These are phyloP conservation scores for Phaenicophaeus curvirostris DNA, from an alignment of 2,797 vertebrate genomes.

Conservation along the genomic window DNA sequence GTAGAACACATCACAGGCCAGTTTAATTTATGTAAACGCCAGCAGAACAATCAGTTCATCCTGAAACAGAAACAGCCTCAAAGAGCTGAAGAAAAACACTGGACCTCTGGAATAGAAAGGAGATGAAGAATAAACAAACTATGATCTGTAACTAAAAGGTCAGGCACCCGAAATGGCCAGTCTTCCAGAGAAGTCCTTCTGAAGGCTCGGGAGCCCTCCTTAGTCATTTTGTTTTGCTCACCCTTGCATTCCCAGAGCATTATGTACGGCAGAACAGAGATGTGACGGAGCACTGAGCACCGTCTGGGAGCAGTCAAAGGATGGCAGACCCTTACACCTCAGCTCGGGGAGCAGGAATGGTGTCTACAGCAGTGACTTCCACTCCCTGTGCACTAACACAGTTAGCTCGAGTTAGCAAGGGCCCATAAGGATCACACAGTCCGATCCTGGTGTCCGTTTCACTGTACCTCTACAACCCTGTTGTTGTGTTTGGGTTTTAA, in stretches of 20 bases:
- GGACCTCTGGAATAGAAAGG: not conserved
- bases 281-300: not conserved
- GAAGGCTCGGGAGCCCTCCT: not conserved
- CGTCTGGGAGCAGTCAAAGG: not conserved
- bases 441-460: not conserved
- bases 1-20: not conserved
- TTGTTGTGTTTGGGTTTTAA: not conserved
- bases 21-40: not conserved
- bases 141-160: not conserved
- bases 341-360: not conserved
- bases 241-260: not conserved
- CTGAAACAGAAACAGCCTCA: not conserved
- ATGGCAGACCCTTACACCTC: not conserved
- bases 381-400: not conserved
- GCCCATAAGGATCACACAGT: no score
- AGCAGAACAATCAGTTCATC: not conserved
- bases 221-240: not conserved
- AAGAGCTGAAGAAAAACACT: not conserved
- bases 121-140: not conserved
- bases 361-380: not conserved
- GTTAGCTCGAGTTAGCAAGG: no score
- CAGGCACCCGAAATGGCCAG: rapidly evolving
- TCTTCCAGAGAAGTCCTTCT: not conserved
- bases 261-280: not conserved
- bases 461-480: not conserved